Evolutionary conservation across 2,888 invertebrate genomes (phyloP), one percentile per base, ranked within the genome.

Genomic region (Polydrusus pterygomalis): DNA sequence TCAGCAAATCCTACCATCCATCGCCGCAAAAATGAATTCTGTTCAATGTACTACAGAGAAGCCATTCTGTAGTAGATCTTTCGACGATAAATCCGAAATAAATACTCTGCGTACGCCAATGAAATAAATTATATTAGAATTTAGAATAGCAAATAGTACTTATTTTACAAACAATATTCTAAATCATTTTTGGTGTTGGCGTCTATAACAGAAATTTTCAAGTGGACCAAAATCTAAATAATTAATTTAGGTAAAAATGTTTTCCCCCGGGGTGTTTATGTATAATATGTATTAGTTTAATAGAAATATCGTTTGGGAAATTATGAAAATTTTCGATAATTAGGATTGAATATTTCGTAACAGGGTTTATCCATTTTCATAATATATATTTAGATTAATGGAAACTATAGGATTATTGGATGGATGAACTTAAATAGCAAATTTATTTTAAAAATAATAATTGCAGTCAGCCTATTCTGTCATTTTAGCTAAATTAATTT

Each of bases 111-210:
- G 8, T 43, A 54, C 47, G 68, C 68, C 68, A 17, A 17, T 68
- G 68, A 25, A 8, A 13, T n/a, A 43, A 18, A 40, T 1, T 56
- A 56, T 40, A 68, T 68, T 54, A 47, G 18, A 62, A 15, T 62
- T 34, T 70, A 62, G 49, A 70, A 34, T 62, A 47, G n/a, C 15
- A 60, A 60, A 70, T 30, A 40, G 11, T 60, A 30, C 69, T 70
- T 62, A 60, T 70, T 45, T 45, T 25, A 49, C 58, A 30, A 60
- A 70, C 62, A 70, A 70, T 45, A 70, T 34, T 60, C 70, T 70
- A 70, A 70, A 60, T 70, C 70, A 62, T 70, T 47, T 70, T 34
- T 8, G 60, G 49, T 70, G 70, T 70, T 62, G 62, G 47, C 17
- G 47, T 47, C 47, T 11, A 20, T 20, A 60, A 38, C 70, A 62